phyloP scores from a whole-genome alignment of 2,888 invertebrate species.

The Nymphalis c-album region DNA sequence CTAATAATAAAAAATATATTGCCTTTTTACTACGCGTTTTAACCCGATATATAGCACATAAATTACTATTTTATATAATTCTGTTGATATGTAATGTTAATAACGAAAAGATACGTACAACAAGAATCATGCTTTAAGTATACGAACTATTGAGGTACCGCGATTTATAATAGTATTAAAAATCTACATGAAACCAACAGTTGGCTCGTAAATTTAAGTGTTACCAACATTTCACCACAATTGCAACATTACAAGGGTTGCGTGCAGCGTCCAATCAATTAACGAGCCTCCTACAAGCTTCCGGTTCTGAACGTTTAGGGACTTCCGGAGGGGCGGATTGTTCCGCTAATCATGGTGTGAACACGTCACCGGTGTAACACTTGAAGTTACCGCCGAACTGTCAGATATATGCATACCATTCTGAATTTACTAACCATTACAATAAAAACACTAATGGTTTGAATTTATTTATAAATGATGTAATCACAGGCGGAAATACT shows the following conservation, averaged over 20 bases:
- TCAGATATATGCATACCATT: background rate
- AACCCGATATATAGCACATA: too few relatives aligned
- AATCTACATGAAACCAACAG: slow-evolving; percentile 36
- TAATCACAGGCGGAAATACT: too few relatives aligned
- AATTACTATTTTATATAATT: too few relatives aligned
- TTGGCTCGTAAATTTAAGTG: slow-evolving; percentile 42
- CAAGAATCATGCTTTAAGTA: too few relatives aligned
- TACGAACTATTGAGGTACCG: too few relatives aligned
- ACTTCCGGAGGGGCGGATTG: slow-evolving; percentile 66
- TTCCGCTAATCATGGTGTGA: slow-evolving; percentile 49
- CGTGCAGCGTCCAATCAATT: slow-evolving; percentile 73
- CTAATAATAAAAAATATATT: background rate
- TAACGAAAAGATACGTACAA: too few relatives aligned
- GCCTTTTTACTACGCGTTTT: background rate
- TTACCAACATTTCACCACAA: slow-evolving; percentile 42
- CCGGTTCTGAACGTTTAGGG: slow-evolving; percentile 77
- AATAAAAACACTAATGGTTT: background rate
- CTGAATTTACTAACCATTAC: background rate
- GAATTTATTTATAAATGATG: too few relatives aligned
- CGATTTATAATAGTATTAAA: background rate
- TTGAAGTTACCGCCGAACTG: slow-evolving; percentile 11
- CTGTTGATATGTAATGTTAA: too few relatives aligned
- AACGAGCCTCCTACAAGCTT: slow-evolving; percentile 71
- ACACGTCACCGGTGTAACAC: slow-evolving; percentile 48
- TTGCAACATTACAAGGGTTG: slow-evolving; percentile 56